Base-by-base conservation (phyloP, 2,888 invertebrate species). In the Metellina segmentata region DNA sequence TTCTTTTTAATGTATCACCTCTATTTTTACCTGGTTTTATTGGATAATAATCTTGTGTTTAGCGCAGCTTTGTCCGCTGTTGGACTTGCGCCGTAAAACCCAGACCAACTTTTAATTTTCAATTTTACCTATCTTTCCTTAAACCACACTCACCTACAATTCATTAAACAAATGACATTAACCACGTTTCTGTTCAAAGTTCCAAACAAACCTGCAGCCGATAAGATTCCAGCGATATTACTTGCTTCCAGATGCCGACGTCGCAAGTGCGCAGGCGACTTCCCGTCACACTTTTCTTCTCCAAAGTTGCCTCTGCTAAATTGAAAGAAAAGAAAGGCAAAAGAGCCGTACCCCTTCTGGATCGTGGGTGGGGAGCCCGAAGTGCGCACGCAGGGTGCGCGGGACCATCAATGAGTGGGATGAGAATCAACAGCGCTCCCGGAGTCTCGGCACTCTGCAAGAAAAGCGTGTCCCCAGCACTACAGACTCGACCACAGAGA, bases 381-480 rank as follows among this genome's bases (percentile, higher is more conserved):
- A 20, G 51, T 79, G 85, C 89, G 85, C 71, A 61, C 89, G 89
- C 89, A 78, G 49, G 71, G 20, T 90, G 89, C 89, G 89, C 89
- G 83, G 83, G 83, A 90, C 89, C 75, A 72, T 77, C 53, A 72
- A 87, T 51, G 87, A 49, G 82, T 83, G 53, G 77, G 71, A 72
- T 71, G 78, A 78, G 89, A 90, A 82, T 90, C 89, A 90, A 90
- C 89, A 90, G 83, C 83, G 78, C 74, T 75, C 20, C 9, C 53
- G 53, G 81, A 48, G 34, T 20, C 69, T 48, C n/a, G 49, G 72
- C 85, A 90, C 34, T 90, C 85, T 49, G n/a, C 79, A n/a, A 90
- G 85, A 77, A 85, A 85, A 83, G 69, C 78, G 89, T 79, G 78
- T 72, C 48, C 78, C 83, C 34, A 78, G 19, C 85, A 53, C 75